Evolutionary conservation across 2,888 invertebrate genomes (phyloP).

Genomic region (Cheilosia vernalis): DNA sequence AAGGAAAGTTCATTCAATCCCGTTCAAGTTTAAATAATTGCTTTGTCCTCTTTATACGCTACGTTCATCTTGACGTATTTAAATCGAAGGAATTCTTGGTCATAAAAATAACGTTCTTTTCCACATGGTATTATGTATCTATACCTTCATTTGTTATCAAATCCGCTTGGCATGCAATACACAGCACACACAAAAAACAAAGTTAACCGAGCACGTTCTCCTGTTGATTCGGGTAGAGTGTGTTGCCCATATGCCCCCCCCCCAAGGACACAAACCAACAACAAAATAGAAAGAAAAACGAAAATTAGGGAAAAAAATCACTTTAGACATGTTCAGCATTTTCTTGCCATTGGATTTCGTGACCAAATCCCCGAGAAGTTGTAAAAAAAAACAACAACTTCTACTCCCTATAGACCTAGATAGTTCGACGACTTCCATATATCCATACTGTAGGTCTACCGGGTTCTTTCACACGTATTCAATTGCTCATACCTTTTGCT

Average conservation of each 20-base stretch:
- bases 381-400: neutral
- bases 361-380: constrained; percentile 18
- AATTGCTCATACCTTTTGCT: neutral
- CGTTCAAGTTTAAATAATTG: neutral
- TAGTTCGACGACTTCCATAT: neutral
- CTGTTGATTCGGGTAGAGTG: constrained; percentile 62
- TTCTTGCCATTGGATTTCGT: constrained; percentile 22
- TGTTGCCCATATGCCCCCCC: constrained; percentile 23
- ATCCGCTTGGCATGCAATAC: constrained; percentile 3
- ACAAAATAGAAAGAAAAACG: neutral
- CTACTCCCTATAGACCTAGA: neutral
- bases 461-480: constrained; percentile 33
- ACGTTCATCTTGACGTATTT: neutral
- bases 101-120: neutral
- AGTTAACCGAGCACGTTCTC: constrained; percentile 54
- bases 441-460: constrained; percentile 13
- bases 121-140: neutral
- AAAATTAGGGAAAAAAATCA: constrained; percentile 9
- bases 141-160: constrained; percentile 19
- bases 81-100: neutral
- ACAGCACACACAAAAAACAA: neutral
- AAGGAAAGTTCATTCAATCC: neutral
- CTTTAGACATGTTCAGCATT: constrained; percentile 44
- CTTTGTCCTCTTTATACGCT: neutral
- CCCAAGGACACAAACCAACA: neutral